phyloP scores from a whole-genome alignment of 1,140 invertebrate genomes.

The Glossosoma conforme region DNA sequence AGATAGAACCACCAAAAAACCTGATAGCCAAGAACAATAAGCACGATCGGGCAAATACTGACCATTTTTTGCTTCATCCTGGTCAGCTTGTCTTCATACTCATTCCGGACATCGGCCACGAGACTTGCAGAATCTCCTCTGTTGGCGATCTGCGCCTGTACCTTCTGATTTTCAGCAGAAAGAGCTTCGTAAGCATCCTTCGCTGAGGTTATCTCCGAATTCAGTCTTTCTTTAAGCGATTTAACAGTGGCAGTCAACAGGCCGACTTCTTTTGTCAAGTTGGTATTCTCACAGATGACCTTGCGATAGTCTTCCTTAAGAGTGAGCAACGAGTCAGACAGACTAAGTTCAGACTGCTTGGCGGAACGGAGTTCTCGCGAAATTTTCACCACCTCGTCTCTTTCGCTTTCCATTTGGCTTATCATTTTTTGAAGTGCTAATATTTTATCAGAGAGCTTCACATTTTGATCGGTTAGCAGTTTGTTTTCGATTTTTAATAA shows the following conservation, averaged over 20 bases:
- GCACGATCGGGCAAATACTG: constrained; percentile 38
- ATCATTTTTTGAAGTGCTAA: constrained; percentile 2
- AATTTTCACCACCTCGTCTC: constrained; percentile 1
- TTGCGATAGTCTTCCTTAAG: constrained; percentile 10
- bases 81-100: constrained; percentile 61
- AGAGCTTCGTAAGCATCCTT: constrained; percentile 15
- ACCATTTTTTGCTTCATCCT: constrained; percentile 67
- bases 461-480: too few species aligned
- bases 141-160: constrained; percentile 1
- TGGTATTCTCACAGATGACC: constrained; percentile 16
- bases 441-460: background rate
- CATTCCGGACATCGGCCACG: constrained; percentile 52
- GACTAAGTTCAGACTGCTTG: constrained; percentile 2
- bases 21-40: constrained; percentile 22
- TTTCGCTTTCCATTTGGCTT: constrained; percentile 11
- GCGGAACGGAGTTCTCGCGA: background rate
- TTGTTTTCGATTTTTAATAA: background rate
- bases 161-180: constrained; percentile 9
- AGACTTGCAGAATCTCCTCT: constrained; percentile 33
- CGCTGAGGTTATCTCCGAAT: constrained; percentile 9
- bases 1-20: constrained; percentile 22
- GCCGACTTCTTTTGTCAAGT: constrained; percentile 13
- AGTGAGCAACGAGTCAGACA: constrained; percentile 3
- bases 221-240: constrained; percentile 10
- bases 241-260: constrained; percentile 17